Percentiles rank a stretch among this genome's conserved stretches.
Evolutionary conservation across 2,113 vertebrate genomes (phyloP).

Genomic region (Phalacrocorax carbo): DNA sequence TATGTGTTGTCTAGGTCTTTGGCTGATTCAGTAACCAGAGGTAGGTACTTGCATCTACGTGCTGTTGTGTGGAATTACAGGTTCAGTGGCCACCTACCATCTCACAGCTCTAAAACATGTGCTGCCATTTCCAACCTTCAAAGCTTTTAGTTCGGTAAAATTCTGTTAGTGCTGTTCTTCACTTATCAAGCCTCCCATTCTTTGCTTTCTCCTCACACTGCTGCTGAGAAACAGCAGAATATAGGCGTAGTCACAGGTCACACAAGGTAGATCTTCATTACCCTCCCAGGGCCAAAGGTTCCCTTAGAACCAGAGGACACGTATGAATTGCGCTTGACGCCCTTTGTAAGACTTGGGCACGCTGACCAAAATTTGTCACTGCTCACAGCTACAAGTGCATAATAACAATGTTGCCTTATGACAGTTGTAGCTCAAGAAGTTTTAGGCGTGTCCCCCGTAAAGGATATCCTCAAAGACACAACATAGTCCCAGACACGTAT

Average conservation of each 20-base stretch:
- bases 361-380: background rate
- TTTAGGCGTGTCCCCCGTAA: background rate
- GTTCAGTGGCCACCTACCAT: background rate
- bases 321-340: background rate
- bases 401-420: background rate
- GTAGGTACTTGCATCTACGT: background rate
- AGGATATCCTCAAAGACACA: background rate
- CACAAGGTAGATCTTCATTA: background rate
- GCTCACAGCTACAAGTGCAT: background rate
- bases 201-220: background rate
- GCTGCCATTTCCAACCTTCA: background rate
- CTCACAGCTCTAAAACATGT: background rate
- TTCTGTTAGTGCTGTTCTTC: background rate
- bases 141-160: background rate
- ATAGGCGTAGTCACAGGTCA: background rate
- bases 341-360: background rate
- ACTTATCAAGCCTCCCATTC: background rate
- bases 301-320: background rate
- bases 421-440: background rate
- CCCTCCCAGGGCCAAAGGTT: background rate
- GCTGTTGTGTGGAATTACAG: background rate
- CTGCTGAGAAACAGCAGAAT: background rate
- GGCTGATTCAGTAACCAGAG: background rate
- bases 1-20: background rate
- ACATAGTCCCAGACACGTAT: background rate